Evolutionary conservation across 92 coral and sea anemone species (phyloP), one percentile per base, ranked within the genome.

Genomic region (Parazoanthus atlanticus): DNA sequence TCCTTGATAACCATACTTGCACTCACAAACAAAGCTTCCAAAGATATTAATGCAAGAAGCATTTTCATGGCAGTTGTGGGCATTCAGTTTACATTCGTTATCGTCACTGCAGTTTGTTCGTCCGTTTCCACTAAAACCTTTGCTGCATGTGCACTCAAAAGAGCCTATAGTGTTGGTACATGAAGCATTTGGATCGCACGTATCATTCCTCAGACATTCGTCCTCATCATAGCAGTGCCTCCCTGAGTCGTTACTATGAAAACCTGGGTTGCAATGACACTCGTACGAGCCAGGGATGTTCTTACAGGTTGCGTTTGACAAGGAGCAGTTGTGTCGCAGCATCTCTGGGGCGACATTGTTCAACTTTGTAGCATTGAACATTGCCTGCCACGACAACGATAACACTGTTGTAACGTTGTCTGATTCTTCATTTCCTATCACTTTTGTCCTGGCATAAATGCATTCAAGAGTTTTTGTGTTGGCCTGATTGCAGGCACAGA

Each of bases 141-240:
- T 69, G 28, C 85, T 88, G 80, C 95, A 93, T 2, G 78, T 26
- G 36, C 95, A 93, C 29, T 56, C 2, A 67, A 86, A 93, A 8
- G 95, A 93, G 25, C 95, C 95, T 30, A 82, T 38, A 0, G 93
- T 90, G 75, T 93, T 93, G 8, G 72, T 83, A 70, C 95, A 93
- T n/a, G 82, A 64, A 49, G 95, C 95, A 31, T 93, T 91, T 30
- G 88, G 30, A 71, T 91, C 89, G 38, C 95, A 93, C n/a, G 88
- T 28, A 46, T 80, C 43, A 56, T 88, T 93, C 46, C 32, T 38
- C 32, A 82, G 73, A 47, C 95, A 93, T 86, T 93, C 95, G 40
- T 93, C 72, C 17, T 26, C 32, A 54, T 93, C 95, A 23, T 65
- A 64, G 78, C 95, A 93, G 71, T 81, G 74, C 66, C 47, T 61